These are phyloP conservation scores for Chiloscyllium plagiosum DNA, from an alignment of 2,113 vertebrate genomes.

Conservation along the genomic window DNA sequence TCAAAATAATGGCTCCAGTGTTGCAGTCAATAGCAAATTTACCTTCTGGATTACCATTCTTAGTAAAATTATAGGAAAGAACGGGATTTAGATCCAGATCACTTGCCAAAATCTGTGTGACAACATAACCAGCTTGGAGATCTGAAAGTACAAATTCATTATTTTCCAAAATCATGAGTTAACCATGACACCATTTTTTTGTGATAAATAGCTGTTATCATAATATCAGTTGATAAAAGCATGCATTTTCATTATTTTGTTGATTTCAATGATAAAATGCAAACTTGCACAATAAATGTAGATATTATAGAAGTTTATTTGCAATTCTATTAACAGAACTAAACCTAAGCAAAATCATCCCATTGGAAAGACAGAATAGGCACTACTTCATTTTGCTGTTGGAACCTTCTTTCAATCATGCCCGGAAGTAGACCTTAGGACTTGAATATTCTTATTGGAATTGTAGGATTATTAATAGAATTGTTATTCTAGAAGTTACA, in stretches of 20 bases:
- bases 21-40: constrained; percentile 69
- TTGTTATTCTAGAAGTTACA: background rate
- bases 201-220: background rate
- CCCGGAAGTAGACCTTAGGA: background rate
- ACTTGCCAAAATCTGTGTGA: constrained; percentile 66
- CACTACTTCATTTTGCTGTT: background rate
- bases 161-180: background rate
- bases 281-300: background rate
- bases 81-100: constrained; percentile 72
- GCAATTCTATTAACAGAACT: background rate
- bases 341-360: background rate
- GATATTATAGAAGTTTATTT: background rate
- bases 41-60: constrained; percentile 51
- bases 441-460: background rate
- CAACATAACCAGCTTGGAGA: constrained; percentile 65
- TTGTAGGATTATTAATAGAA: background rate
- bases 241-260: background rate
- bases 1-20: constrained; percentile 65
- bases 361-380: background rate
- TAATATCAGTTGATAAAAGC: background rate
- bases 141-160: constrained; percentile 53
- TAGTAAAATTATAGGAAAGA: constrained; percentile 69
- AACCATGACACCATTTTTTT: background rate
- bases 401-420: background rate
- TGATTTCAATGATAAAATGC: background rate